A percentile compares a stretch with the other conserved stretches of the same genome.
These are phyloP conservation scores for Ylistrum balloti DNA, from an alignment of 1,140 invertebrate genomes.

Conservation along the genomic window DNA sequence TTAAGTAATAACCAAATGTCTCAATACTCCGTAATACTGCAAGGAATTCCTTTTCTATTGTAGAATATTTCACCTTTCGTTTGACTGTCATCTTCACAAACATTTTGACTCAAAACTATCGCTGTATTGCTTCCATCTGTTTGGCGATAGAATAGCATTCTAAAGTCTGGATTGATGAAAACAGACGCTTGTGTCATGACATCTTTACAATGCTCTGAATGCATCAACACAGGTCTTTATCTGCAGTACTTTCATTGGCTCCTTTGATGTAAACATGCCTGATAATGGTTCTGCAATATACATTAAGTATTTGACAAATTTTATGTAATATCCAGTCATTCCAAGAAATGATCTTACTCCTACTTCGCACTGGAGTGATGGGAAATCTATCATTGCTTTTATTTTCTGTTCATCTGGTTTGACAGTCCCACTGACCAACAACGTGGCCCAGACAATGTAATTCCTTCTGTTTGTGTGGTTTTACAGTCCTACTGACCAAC, in stretches of 20 bases:
- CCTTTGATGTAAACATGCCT: not conserved
- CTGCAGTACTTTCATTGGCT: conserved; percentile 44
- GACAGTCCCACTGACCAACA: conserved; percentile 36
- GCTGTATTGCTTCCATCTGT: conserved; percentile 45
- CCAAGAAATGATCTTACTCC: conserved; percentile 47
- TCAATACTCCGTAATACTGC: conserved; percentile 54
- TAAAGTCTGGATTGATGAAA: conserved; percentile 43
- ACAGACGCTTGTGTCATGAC: conserved; percentile 49
- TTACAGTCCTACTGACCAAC: too few relatives aligned
- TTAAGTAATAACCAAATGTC: conserved; percentile 49
- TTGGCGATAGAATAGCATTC: conserved; percentile 46
- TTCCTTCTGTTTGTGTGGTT: not conserved
- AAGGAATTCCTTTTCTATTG: conserved; percentile 55
- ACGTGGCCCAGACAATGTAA: conserved; percentile 48
- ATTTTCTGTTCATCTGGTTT: conserved; percentile 44
- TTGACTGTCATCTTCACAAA: not conserved
- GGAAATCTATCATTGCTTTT: conserved; percentile 44
- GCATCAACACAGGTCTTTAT: not conserved
- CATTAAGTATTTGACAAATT: conserved; percentile 11
- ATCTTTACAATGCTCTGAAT: conserved; percentile 42
- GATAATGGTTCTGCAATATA: conserved; percentile 44
- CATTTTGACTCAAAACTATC: conserved; percentile 42
- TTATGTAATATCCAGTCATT: conserved; percentile 45
- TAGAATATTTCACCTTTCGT: conserved; percentile 50
- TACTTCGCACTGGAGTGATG: conserved; percentile 28